These are phyloP conservation scores for Calameuta pallipes DNA, from an alignment of 2,888 invertebrate genomes.

Conservation along the genomic window DNA sequence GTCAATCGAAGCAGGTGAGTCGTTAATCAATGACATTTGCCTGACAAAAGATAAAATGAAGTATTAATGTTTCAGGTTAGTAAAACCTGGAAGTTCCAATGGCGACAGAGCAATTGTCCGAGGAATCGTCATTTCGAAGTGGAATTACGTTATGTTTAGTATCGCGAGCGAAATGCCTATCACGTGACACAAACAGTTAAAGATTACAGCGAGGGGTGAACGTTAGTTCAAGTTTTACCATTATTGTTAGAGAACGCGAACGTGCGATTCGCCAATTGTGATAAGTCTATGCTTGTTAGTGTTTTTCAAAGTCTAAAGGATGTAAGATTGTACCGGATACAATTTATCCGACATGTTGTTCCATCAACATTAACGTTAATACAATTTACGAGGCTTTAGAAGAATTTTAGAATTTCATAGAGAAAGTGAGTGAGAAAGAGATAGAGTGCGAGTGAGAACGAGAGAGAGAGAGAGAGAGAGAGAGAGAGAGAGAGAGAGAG, in stretches of 20 bases:
- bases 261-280: constrained; percentile 9
- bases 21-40: not conserved
- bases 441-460: not conserved
- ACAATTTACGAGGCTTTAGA: constrained; percentile 40
- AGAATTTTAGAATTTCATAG: constrained; percentile 24
- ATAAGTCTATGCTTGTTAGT: constrained; percentile 40
- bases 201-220: too few relatives aligned
- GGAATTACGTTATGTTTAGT: not conserved
- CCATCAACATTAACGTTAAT: not conserved
- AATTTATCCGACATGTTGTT: not conserved
- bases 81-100: not conserved
- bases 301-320: constrained; percentile 41
- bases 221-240: not conserved
- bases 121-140: not conserved
- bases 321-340: constrained; percentile 1
- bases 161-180: not conserved
- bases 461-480: not conserved
- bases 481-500: not conserved
- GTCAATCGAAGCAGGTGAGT: not conserved
- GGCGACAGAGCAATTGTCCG: not conserved
- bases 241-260: not conserved
- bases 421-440: not conserved
- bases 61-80: not conserved
- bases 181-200: not conserved
- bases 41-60: not conserved